Base-by-base conservation (phyloP, 1,140 invertebrate species). In the Oryctes rhinoceros region DNA sequence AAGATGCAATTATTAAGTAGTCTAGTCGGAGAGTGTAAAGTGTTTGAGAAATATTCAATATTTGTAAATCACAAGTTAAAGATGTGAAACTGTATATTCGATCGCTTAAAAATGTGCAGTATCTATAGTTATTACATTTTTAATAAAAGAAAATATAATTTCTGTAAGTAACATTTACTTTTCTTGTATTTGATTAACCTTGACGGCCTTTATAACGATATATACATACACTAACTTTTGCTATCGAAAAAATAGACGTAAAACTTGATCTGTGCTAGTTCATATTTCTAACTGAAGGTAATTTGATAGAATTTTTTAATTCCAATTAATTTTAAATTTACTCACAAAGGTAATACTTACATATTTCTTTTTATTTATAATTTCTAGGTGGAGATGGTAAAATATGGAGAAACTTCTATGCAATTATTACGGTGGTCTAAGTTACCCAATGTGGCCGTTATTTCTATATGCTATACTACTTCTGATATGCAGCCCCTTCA, bases 401-500 rank as follows among this genome's bases (percentile, higher is more conserved):
- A 81, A 65, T 67, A 81, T 81, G 81, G 67, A 44, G 53, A 80
- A 78, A 44, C 20, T 82, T 35, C 15, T 79, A 37, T 75, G 47
- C 20, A 80, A 82, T 67, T 44, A 79, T 76, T 24, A 18, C 9
- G 49, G 49, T n/a, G 49, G 49, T 20, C 7, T 37, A 20, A 76
- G n/a, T 35, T 15, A 44, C 9, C 80, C 81, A 20, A 79, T 81
- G 67, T 81, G 76, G 81, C 35, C 78, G 75, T 82, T 89, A 76
- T 87, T 89, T 82, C 86, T 87, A 30, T 90, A 89, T 88, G 83
- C 89, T 53, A 87, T 87, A 11, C 86, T 87, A 10, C 89, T 89
- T 80, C 86, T 90, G 80, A 85, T 90, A 4, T 88, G 89, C 79
- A 90, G 89, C 78, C 89, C 89, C 49, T 87, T 90, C 82, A 88